Evolutionary conservation across 1,140 invertebrate genomes (phyloP), one percentile per base, ranked within the genome.

Genomic region (Brachionus rotundiformis): DNA sequence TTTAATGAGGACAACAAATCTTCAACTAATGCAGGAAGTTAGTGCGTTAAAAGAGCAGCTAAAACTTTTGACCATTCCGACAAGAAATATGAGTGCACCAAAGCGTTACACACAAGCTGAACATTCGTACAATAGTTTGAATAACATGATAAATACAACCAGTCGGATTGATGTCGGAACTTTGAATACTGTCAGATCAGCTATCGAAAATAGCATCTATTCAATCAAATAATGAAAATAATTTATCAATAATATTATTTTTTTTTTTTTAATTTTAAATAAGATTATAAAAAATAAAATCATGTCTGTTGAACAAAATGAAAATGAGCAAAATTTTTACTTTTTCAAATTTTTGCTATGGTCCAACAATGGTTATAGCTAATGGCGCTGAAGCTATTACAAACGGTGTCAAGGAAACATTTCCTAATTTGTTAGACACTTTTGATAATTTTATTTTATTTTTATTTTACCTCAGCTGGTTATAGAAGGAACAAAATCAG

Each of bases 1-100:
- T 2, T 11, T 77, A 33, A 77, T 77, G 75, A 49, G n/a, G 49
- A 77, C 23, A 11, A 59, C 75, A 49, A 77, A 77, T 77, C 19
- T 77, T 11, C 25, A 77, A 36, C 23, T 77, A 23, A 77, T 77
- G 36, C 44, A 59, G 29, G 75, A 77, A 13, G 13, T 77, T 7
- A 59, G n/a, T 33, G 10, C 75, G 6, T 23, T 77, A 23, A 77
- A 77, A 25, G 49, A 77, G 6, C 75, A 77, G 19, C 25, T 47
- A n/a, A 59, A 49, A 49, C 16, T 77, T 2, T 47, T 33, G 27
- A 47, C 27, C n/a, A 49, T 54, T 27, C 75, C 36, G 44, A 33
- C 36, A 47, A 77, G 27, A 47, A 77, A 71, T 36, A n/a, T 39
- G 11, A 71, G 33, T 7, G 16, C 3, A 41, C 31, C 31, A 1